Conservation (phyloP, 1,140 invertebrate genomes). For the Temnothorax curvispinosus region DNA sequence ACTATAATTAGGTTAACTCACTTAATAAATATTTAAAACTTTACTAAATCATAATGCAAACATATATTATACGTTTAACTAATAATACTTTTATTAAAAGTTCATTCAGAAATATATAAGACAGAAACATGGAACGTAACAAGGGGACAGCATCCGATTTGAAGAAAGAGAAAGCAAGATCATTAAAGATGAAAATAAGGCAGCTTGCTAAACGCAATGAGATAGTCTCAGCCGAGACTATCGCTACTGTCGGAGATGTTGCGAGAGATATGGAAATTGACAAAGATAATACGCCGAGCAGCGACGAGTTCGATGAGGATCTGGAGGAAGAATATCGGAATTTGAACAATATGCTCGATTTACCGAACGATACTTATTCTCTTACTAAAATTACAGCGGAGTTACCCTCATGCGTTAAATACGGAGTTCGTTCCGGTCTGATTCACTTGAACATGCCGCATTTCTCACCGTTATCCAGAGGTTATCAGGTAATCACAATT, state of each 20-base stretch:
- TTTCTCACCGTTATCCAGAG: slow-evolving; percentile 81
- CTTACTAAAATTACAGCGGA: slow-evolving; percentile 77
- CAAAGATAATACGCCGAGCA: slow-evolving; percentile 67
- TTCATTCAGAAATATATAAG: background rate
- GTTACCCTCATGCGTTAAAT: slow-evolving; percentile 76
- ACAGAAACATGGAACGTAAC: slow-evolving; percentile 28
- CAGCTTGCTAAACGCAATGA: slow-evolving; percentile 71
- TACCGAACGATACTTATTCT: slow-evolving; percentile 80
- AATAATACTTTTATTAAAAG: background rate
- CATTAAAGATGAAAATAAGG: slow-evolving; percentile 53
- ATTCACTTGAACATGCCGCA: slow-evolving; percentile 77
- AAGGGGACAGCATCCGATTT: background rate
- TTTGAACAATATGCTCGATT: slow-evolving; percentile 72
- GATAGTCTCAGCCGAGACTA: slow-evolving; percentile 70
- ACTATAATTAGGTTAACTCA: background rate
- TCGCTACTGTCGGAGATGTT: slow-evolving; percentile 64
- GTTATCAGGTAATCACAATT: slow-evolving; percentile 77
- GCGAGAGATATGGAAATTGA: slow-evolving; percentile 46
- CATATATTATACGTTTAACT: background rate
- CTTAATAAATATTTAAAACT: background rate
- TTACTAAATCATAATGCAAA: background rate
- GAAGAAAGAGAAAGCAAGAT: slow-evolving; percentile 29
- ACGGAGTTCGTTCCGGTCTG: slow-evolving; percentile 76
- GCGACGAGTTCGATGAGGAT: slow-evolving; percentile 77
- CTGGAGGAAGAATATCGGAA: slow-evolving; percentile 76